Base-by-base conservation (phyloP, 2,888 invertebrate genomes). In the Polylopha cassiicola region DNA sequence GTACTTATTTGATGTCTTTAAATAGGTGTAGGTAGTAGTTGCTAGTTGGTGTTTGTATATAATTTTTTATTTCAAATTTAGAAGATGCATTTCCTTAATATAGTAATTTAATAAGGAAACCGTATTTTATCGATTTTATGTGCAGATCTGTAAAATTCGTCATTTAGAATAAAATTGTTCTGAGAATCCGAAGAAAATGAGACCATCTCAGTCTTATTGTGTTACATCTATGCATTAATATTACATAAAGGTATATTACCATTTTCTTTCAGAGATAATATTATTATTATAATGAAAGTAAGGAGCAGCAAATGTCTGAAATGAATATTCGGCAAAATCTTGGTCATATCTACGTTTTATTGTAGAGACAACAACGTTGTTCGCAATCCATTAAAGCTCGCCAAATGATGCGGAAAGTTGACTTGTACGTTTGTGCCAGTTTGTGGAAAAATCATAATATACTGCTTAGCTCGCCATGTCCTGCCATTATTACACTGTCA, bases 351-450 rank as follows among this genome's bases (percentile, higher is more conserved):
- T 37, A 46, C 34, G 33, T 58, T 55, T 55, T 61, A 65, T 65
- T 65, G 60, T 55, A 62, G 73, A 73, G 74, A 76, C 73, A 77
- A 74, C 68, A 65, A 60, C 59, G 59, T 63, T 57, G 63, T 63
- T 72, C 69, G 72, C 73, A 79, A 79, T 84, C 81, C 82, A 84
- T 82, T 82, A 81, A 68, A 67, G 65, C 58, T 56, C 56, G 61
- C 66, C 68, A 79, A 84, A 84, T 82, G 82, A 79, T 61, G 75
- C 71, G 73, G 70, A 75, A 81, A 81, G 73, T 78, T 72, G 72
- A 75, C 73, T 76, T 60, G 58, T 62, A 55, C 58, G 61, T 60
- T 55, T 55, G 49, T 46, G 45, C 47, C n/a, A 37, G 52, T 44
- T 53, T 53, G 50, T 51, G 56, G 60, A 62, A 65, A 67, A 63